These are phyloP conservation scores for Sympetrum striolatum DNA, from an alignment of 2,888 invertebrate genomes.

Conservation along the genomic window DNA sequence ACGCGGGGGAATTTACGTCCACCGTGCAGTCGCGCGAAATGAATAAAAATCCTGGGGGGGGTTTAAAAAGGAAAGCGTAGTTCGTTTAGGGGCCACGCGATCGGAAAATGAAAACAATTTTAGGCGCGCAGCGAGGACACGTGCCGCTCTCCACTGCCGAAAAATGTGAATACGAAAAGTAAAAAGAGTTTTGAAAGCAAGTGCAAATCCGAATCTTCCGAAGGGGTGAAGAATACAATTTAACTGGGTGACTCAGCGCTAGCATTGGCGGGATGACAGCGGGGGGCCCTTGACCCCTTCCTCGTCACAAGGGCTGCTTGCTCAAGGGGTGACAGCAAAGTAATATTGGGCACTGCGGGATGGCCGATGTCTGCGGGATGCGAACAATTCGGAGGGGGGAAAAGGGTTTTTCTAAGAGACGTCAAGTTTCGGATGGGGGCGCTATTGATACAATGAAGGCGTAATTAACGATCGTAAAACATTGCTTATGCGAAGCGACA, in stretches of 20 bases:
- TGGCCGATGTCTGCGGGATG: not conserved
- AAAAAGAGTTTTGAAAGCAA: not conserved
- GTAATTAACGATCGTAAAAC: constrained; percentile 32
- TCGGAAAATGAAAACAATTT: not conserved
- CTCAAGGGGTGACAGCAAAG: not conserved
- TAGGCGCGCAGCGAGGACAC: not conserved
- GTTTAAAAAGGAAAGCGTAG: not conserved
- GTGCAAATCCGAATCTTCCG: not conserved
- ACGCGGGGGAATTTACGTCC: not conserved
- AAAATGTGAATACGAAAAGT: not conserved
- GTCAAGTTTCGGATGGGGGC: not conserved
- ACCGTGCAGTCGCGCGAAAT: not conserved
- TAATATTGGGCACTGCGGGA: not conserved
- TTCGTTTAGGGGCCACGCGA: not conserved
- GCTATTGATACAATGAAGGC: constrained; percentile 17
- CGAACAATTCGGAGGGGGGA: not conserved
- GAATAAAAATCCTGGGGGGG: not conserved
- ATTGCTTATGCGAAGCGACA: constrained; percentile 2
- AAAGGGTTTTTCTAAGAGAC: not conserved
- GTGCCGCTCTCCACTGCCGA: not conserved
- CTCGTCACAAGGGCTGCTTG: not conserved
- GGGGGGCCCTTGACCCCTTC: not conserved
- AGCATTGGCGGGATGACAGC: not conserved
- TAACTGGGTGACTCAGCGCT: not conserved
- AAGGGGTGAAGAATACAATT: not conserved